Base-by-base conservation (phyloP, 2,113 vertebrate species). In the Willisornis vidua region DNA sequence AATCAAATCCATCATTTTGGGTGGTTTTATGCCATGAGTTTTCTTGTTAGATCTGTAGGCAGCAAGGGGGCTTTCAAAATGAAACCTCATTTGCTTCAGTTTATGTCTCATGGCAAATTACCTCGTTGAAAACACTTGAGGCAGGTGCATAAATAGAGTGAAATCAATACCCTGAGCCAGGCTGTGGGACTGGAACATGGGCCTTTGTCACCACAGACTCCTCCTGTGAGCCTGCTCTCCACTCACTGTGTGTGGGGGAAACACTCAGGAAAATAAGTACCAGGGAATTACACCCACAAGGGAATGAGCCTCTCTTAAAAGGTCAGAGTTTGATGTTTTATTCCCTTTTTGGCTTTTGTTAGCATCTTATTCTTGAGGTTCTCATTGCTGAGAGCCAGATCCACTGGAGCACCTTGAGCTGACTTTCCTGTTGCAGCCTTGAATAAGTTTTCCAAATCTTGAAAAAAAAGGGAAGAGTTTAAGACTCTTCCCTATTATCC, bases 41-140 rank as follows among this genome's bases (percentile, higher is more conserved):
- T 89, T 77, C 86, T 84, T 82, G 88, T 92, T 93, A 89, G 51
- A 65, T 90, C 86, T 78, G 15, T 18, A 87, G 83, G 58, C 83
- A 92, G 83, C 86, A 70, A 91, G 37, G 79, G 65, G 83, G 89
- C 92, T 94, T 95, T 81, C 76, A 92, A 81, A 89, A 92, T 46
- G 83, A 95, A 94, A 90, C 73, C 76, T 96, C 58, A 95, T 97
- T 96, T 96, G 88, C 93, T 96, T 94, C 88, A 94, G 74, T 91
- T 95, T 94, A 94, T 90, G 83, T 97, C 92, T 94, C 12, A 2
- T 95, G 88, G 90, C 90, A 96, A 96, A 97, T 97, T 93, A 96
- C 96, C 95, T 89, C 92, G 92, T 87, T 94, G 86, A 85, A 90
- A 96, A 89, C 92, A 94, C 92, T 96, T 87, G 80, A 89, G 92